Evolutionary conservation across 2,113 vertebrate genomes (phyloP).

Genomic region (Proteles cristata): DNA sequence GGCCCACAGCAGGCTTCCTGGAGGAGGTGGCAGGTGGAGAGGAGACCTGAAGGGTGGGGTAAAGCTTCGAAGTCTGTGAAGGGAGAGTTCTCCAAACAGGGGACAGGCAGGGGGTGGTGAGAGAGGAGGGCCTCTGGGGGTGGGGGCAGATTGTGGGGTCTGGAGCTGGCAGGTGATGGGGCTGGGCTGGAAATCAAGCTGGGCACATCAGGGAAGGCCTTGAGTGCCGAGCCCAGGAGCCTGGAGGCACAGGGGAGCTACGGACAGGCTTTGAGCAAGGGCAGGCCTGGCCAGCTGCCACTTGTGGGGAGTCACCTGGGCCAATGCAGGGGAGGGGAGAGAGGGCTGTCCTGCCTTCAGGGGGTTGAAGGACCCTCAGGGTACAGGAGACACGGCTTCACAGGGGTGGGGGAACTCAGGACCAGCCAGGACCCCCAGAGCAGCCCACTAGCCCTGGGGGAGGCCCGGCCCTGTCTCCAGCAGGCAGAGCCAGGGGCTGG

Average conservation of each 20-base stretch:
- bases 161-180: neutral
- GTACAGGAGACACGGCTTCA: neutral
- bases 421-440: neutral
- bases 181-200: neutral
- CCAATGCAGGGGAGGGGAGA: neutral
- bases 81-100: neutral
- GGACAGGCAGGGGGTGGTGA: no score
- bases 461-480: neutral
- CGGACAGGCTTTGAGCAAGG: neutral
- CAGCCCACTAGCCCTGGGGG: neutral
- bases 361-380: neutral
- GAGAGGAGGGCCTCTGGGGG: accelerated
- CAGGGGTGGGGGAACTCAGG: neutral
- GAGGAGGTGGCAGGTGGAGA: neutral
- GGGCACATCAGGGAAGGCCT: neutral
- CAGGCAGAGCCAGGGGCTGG: neutral
- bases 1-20: neutral
- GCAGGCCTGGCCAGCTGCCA: neutral
- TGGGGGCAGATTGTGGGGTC: neutral
- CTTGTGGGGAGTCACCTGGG: no score
- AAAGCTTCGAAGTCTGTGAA: neutral
- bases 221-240: neutral
- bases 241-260: neutral
- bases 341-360: neutral
- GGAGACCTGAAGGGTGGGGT: neutral